phyloP scores from a whole-genome alignment of 2,113 vertebrate species.

The Dasyprocta punctata region DNA sequence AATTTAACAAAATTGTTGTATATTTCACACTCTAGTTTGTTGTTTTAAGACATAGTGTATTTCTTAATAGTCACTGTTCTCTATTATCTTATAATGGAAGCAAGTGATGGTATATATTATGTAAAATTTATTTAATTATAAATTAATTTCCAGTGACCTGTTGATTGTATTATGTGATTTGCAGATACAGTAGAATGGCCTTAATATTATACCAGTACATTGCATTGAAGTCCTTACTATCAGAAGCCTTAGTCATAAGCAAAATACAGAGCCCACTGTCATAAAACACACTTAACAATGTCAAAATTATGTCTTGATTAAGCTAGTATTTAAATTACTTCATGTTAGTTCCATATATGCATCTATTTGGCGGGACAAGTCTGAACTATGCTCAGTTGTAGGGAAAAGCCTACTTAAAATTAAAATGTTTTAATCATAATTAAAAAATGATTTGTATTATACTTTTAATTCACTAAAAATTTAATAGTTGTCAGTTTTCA shows the following conservation, averaged over 20 bases:
- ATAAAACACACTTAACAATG: background rate
- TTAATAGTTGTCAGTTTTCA: conserved; percentile 30
- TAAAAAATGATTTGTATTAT: background rate
- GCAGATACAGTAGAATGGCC: background rate
- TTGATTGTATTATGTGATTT: background rate
- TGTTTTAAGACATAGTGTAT: background rate
- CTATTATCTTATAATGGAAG: conserved; percentile 25
- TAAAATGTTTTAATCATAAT: conserved; percentile 6
- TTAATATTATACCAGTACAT: background rate
- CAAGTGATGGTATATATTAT: background rate
- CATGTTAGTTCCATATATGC: background rate
- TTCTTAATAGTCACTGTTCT: background rate
- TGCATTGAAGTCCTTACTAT: background rate
- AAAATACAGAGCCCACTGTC: background rate
- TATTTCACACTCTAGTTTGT: background rate
- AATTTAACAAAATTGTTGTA: background rate
- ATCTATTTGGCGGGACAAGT: background rate
- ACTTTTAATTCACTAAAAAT: conserved; percentile 36
- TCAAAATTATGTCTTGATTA: conserved; percentile 37
- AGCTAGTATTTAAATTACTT: conserved; percentile 53
- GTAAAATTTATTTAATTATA: conserved; percentile 28
- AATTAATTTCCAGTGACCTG: conserved; percentile 31
- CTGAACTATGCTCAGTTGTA: background rate
- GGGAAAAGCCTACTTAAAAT: background rate
- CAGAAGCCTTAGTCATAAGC: background rate